Percentiles rank a stretch among this genome's conserved stretches.
phyloP scores from a whole-genome alignment of 2,797 vertebrate genomes.

The Coendou prehensilis region DNA sequence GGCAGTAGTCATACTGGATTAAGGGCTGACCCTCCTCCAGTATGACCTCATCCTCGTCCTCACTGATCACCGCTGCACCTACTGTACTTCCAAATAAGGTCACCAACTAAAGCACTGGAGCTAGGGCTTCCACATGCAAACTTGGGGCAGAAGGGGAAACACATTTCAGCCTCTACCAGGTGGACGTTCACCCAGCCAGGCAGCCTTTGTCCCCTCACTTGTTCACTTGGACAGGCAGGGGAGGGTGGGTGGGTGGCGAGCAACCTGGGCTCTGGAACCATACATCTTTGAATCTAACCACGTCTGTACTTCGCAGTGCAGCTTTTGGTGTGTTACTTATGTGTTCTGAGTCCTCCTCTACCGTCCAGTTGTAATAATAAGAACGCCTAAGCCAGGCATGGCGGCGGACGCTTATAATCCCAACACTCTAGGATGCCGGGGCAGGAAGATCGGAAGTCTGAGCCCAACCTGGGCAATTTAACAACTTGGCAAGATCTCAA shows the following conservation, averaged over 20 bases:
- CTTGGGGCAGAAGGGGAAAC: too few species aligned
- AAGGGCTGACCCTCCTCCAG: neutral
- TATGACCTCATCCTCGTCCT: neutral
- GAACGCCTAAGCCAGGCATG: neutral
- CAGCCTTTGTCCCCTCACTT: neutral
- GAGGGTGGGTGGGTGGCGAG: neutral
- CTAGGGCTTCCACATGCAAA: neutral
- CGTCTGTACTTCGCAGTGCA: neutral
- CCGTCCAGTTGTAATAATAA: fast-evolving
- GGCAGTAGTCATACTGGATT: neutral
- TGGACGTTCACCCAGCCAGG: neutral
- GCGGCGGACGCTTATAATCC: neutral
- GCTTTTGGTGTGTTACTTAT: neutral
- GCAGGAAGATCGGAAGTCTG: neutral
- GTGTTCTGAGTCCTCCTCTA: neutral
- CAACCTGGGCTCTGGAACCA: neutral
- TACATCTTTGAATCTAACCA: neutral
- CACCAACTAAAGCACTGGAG: neutral
- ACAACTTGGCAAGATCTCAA: neutral
- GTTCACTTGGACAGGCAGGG: neutral
- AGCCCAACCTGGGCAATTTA: neutral
- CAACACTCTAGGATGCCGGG: neutral
- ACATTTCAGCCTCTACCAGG: neutral
- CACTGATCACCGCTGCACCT: too few species aligned
- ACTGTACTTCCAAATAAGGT: neutral